Evolutionary conservation across 2,797 vertebrate species (phyloP).

Genomic region (Ctenopoma multispine): DNA sequence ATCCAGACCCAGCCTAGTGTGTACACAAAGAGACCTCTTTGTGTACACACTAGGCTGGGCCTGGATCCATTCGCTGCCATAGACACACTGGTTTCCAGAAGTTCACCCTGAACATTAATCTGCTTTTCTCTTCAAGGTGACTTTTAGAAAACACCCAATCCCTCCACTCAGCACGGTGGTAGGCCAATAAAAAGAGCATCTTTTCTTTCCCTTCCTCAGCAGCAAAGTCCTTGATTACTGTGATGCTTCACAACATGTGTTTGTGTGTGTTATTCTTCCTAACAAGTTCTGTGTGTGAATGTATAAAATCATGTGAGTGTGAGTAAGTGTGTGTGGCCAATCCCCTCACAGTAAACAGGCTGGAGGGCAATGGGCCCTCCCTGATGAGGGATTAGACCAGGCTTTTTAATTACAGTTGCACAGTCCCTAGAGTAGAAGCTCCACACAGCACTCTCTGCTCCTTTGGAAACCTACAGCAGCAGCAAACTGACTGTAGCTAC

Average conservation of each 20-base stretch:
- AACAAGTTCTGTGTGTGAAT: constrained; percentile 47
- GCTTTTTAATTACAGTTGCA: constrained; percentile 78
- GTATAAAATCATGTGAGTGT: constrained; percentile 47
- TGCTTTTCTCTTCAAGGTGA: constrained; percentile 61
- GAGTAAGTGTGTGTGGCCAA: constrained; percentile 62
- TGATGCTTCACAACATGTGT: constrained; percentile 36
- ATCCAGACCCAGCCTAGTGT: no score
- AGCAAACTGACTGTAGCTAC: constrained; percentile 7
- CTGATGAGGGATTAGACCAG: constrained; percentile 75
- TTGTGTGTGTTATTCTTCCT: constrained; percentile 45
- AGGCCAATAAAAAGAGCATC: constrained; percentile 31
- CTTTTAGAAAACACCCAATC: constrained; percentile 37
- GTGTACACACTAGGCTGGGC: constrained; percentile 20
- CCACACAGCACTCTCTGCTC: constrained; percentile 40
- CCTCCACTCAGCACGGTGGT: constrained; percentile 22
- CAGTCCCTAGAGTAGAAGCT: constrained; percentile 61
- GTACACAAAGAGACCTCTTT: constrained; percentile 20
- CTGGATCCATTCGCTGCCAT: constrained; percentile 32
- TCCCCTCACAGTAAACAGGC: constrained; percentile 70
- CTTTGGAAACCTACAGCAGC: constrained; percentile 44
- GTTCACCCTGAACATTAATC: constrained; percentile 60
- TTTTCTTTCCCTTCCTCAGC: constrained; percentile 39
- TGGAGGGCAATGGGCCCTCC: constrained; percentile 67
- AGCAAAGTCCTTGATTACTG: constrained; percentile 52
- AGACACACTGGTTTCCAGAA: constrained; percentile 38